Evolutionary conservation across 2,888 invertebrate species (phyloP).

Genomic region (Andrena chrysosceles): DNA sequence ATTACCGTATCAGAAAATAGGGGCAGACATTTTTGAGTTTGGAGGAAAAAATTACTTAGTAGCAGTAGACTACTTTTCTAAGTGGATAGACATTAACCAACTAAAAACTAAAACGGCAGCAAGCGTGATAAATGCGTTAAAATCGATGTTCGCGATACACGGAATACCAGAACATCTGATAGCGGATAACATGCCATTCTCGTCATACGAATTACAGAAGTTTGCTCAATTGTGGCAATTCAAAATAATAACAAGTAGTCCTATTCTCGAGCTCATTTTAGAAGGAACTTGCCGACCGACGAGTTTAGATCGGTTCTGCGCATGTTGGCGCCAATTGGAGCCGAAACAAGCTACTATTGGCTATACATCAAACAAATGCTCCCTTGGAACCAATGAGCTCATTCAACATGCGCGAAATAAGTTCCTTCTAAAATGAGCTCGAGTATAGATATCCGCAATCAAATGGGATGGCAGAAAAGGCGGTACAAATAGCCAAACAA

Average conservation of each 20-base stretch:
- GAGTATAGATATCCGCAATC: not conserved
- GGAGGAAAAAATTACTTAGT: not conserved
- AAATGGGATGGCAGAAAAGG: not conserved
- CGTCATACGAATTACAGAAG: not conserved
- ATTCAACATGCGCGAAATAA: no score
- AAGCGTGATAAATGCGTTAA: no score
- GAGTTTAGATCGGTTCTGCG: no score
- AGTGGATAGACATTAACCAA: not conserved
- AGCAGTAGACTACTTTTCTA: not conserved
- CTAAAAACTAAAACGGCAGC: not conserved
- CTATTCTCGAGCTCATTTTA: no score
- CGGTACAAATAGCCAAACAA: not conserved
- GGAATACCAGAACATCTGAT: not conserved
- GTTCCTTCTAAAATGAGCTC: no score
- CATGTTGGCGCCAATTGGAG: no score
- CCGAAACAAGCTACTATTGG: no score
- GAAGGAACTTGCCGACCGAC: no score
- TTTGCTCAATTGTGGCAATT: not conserved
- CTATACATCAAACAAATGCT: no score
- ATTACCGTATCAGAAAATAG: not conserved
- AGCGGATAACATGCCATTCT: not conserved
- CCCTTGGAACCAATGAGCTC: no score
- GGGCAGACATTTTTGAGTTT: not conserved
- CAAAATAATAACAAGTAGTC: not conserved
- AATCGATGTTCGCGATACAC: not conserved